These are phyloP conservation scores for Philypnodon macrostomus DNA, from an alignment of 2,797 vertebrate species.

Conservation along the genomic window DNA sequence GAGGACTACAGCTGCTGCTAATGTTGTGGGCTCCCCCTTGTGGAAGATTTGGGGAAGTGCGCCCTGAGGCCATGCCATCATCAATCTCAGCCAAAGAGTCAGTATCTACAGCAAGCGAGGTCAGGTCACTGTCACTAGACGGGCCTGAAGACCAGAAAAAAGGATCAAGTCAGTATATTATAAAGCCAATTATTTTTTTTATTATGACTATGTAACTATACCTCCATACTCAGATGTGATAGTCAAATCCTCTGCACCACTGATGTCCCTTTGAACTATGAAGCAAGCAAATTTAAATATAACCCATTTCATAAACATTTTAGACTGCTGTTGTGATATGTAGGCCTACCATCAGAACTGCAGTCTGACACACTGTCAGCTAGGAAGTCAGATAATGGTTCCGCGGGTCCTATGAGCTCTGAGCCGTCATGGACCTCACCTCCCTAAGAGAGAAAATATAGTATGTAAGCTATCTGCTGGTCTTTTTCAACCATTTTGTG, in stretches of 20 bases:
- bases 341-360: conserved; percentile 86
- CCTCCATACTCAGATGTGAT: conserved; percentile 87
- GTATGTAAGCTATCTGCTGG: background rate
- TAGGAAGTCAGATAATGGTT: conserved; percentile 83
- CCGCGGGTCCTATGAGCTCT: conserved; percentile 92
- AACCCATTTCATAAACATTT: background rate
- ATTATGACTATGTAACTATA: conserved; percentile 43
- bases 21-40: conserved; percentile 72
- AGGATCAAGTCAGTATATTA: background rate
- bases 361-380: conserved; percentile 87
- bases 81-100: conserved; percentile 88
- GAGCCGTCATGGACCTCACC: conserved; percentile 93
- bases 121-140: conserved; percentile 89
- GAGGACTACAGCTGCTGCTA: conserved; percentile 68
- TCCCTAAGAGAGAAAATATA: conserved; percentile 77
- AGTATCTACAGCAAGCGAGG: conserved; percentile 85
- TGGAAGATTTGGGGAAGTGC: conserved; percentile 86
- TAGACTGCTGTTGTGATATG: background rate
- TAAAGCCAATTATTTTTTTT: background rate
- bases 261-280: conserved; percentile 82
- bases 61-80: conserved; percentile 97
- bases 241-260: conserved; percentile 84
- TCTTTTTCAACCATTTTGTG: conserved; percentile 2
- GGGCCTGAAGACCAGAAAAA: conserved; percentile 70
- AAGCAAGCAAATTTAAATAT: conserved; percentile 24